Conservation (phyloP, 2,888 invertebrate species). For the Serrognathus titanus region DNA sequence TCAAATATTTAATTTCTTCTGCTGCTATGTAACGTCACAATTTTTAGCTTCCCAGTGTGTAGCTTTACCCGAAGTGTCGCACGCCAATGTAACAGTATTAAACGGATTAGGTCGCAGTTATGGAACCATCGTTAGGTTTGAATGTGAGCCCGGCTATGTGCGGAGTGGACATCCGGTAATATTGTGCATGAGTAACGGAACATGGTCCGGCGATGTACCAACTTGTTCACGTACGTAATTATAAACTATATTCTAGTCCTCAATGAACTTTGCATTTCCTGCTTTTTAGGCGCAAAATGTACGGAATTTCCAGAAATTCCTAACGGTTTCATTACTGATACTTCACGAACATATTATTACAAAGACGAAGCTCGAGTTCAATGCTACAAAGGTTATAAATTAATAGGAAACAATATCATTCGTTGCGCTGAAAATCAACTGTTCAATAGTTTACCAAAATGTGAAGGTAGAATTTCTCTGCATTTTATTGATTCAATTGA, state of each 20-base stretch:
- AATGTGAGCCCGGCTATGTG: conserved; percentile 88
- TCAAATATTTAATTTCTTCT: conserved; percentile 2
- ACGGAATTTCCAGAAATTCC: conserved; percentile 74
- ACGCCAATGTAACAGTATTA: conserved; percentile 80
- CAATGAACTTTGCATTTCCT: not conserved
- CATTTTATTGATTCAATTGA: not conserved
- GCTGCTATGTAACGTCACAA: not conserved
- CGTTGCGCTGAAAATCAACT: conserved; percentile 80
- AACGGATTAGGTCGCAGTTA: conserved; percentile 91
- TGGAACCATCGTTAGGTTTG: conserved; percentile 88
- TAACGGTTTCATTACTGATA: conserved; percentile 84
- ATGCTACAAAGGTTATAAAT: conserved; percentile 85
- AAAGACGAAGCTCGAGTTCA: conserved; percentile 91
- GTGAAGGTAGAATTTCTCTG: conserved; percentile 59
- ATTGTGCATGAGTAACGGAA: conserved; percentile 92
- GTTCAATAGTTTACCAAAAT: conserved; percentile 80
- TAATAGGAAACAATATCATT: conserved; percentile 79
- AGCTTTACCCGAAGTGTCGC: conserved; percentile 79
- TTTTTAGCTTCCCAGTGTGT: conserved; percentile 83
- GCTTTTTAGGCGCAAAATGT: conserved; percentile 59
- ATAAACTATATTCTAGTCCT: conserved; percentile 5
- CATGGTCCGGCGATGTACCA: conserved; percentile 91
- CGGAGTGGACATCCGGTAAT: conserved; percentile 86
- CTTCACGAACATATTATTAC: conserved; percentile 71
- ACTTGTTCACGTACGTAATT: conserved; percentile 68